These are phyloP conservation scores for Thera obeliscata DNA, from an alignment of 2,888 invertebrate genomes.

Conservation along the genomic window DNA sequence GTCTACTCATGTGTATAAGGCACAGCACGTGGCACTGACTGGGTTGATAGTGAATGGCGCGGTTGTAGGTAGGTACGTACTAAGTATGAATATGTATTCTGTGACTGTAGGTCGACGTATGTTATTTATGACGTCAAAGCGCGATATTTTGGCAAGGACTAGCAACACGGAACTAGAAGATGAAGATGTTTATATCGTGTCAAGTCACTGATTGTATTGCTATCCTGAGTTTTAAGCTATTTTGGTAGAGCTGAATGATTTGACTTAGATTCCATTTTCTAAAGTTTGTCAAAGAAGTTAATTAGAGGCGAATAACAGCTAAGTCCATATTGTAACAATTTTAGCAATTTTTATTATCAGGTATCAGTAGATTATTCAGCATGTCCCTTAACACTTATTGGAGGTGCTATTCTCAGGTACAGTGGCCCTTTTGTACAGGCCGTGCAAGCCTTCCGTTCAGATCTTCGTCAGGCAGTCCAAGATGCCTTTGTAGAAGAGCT, in stretches of 20 bases:
- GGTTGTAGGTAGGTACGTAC: too few species aligned
- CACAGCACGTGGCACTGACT: constrained; percentile 6
- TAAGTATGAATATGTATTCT: background rate
- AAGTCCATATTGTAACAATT: constrained; percentile 6
- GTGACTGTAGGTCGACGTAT: constrained; percentile 7
- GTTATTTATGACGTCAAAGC: constrained; percentile 21
- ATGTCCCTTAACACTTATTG: constrained; percentile 90
- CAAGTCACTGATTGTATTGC: background rate
- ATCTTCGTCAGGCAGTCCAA: constrained; percentile 91
- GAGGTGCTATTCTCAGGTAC: constrained; percentile 91
- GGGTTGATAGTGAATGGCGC: constrained; percentile 8
- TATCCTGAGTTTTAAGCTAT: background rate
- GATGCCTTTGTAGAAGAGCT: constrained; percentile 87
- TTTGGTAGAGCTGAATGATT: background rate
- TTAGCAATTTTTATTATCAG: constrained; percentile 54
- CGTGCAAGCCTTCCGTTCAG: constrained; percentile 89
- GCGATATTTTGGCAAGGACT: constrained; percentile 27
- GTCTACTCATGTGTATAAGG: background rate
- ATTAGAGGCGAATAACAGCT: constrained; percentile 22
- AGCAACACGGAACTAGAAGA: constrained; percentile 17
- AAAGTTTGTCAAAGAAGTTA: too few species aligned
- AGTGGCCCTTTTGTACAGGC: constrained; percentile 91
- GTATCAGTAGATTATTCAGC: constrained; percentile 65
- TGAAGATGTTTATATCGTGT: constrained; percentile 19
- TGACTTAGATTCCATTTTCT: too few species aligned